Evolutionary conservation across 1,140 invertebrate genomes (phyloP).

Genomic region (Colletes latitarsis): DNA sequence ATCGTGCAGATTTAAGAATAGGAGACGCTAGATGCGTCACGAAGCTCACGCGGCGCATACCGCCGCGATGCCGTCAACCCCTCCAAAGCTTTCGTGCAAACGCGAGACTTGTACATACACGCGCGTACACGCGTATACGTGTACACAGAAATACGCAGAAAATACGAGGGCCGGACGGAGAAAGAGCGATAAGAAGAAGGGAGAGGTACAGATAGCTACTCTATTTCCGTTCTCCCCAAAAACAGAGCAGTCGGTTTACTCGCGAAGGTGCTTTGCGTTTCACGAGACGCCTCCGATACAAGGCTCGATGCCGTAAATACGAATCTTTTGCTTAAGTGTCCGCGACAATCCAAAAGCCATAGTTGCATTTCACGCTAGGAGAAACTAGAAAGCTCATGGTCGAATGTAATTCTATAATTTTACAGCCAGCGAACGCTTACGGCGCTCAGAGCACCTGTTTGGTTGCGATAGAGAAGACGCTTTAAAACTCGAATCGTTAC

Average conservation of each 20-base stretch:
- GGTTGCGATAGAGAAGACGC: no score
- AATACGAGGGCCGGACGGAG: constrained; percentile 17
- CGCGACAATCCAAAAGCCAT: no score
- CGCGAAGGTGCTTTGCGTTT: constrained; percentile 46
- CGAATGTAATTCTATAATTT: no score
- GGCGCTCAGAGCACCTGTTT: no score
- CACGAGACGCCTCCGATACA: constrained; percentile 22
- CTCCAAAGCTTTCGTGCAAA: constrained; percentile 40
- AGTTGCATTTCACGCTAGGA: no score
- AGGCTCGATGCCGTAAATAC: not conserved
- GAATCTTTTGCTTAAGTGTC: not conserved
- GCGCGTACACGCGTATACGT: not conserved
- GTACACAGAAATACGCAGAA: constrained; percentile 48
- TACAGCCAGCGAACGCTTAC: no score
- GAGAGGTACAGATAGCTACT: constrained; percentile 48
- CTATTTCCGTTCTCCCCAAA: constrained; percentile 77
- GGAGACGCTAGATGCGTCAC: constrained; percentile 74
- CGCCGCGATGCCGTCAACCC: constrained; percentile 69
- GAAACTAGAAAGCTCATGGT: no score
- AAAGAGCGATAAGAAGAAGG: constrained; percentile 28
- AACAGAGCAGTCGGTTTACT: constrained; percentile 57
- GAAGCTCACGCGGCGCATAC: constrained; percentile 60
- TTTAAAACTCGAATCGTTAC: no score
- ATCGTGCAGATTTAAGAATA: constrained; percentile 67
- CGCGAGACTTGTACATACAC: not conserved